Percentiles rank a stretch among this genome's conserved stretches.
Conservation (phyloP, 2,888 invertebrate species). For the Ophion ellenae region DNA sequence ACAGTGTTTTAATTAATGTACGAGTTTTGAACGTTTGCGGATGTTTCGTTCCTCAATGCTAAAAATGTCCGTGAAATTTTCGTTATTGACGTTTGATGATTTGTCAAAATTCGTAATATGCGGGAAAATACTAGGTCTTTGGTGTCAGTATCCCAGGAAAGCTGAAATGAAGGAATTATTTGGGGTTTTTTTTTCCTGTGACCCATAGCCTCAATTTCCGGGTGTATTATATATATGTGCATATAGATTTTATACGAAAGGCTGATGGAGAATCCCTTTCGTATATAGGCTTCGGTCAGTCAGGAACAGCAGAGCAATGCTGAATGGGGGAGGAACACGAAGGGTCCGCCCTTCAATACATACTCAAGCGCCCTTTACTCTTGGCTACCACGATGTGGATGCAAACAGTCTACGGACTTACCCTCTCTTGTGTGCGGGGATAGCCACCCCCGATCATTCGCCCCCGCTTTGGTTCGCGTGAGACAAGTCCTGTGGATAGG, state of each 20-base stretch:
- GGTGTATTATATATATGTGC: constrained; percentile 16
- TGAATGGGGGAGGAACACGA: constrained; percentile 24
- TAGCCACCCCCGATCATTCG: constrained; percentile 64
- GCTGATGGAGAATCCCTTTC: constrained; percentile 54
- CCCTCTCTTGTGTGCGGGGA: constrained; percentile 65
- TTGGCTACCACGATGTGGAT: constrained; percentile 59
- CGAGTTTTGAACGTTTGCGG: neutral
- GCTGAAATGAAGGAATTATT: constrained; percentile 2
- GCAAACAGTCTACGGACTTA: constrained; percentile 62
- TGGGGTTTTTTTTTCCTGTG: constrained; percentile 38
- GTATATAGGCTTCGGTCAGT: constrained; percentile 54
- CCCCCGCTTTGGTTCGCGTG: constrained; percentile 58
- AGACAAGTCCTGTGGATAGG: constrained; percentile 59
- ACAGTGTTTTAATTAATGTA: neutral
- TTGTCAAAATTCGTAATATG: neutral
- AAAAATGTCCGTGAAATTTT: neutral
- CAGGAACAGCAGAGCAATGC: constrained; percentile 50
- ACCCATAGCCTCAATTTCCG: constrained; percentile 62
- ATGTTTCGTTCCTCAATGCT: neutral
- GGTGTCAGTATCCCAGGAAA: neutral
- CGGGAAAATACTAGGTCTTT: neutral
- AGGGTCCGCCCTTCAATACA: constrained; percentile 54
- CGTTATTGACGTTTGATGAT: neutral
- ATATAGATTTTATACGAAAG: constrained; percentile 1
- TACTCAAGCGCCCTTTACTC: constrained; percentile 54